Evolutionary conservation across 2,888 invertebrate species (phyloP).

Genomic region (Leucoptera coffeella): DNA sequence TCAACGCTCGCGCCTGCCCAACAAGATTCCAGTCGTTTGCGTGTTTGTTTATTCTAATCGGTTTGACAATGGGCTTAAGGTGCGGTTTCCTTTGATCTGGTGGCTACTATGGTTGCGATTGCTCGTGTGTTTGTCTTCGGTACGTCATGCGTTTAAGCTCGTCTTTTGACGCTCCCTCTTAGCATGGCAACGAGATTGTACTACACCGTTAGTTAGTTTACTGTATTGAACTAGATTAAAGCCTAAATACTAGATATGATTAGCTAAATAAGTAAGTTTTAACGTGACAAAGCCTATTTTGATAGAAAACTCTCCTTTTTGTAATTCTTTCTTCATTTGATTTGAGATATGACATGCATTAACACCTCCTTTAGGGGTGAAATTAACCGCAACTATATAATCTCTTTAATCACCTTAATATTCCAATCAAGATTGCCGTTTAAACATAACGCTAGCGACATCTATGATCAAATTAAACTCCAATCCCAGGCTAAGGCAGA

Average conservation of each 20-base stretch:
- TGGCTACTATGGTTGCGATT: constrained; percentile 30
- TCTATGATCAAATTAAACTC: constrained; percentile 1
- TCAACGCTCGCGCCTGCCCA: constrained; percentile 54
- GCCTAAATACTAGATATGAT: no score
- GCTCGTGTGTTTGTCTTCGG: constrained; percentile 38
- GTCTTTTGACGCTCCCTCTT: constrained; percentile 47
- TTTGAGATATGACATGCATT: no score
- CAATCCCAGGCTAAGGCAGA: constrained; percentile 1
- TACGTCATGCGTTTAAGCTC: constrained; percentile 49
- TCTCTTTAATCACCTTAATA: no score
- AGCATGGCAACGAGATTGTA: constrained; percentile 29
- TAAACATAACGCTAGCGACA: neutral
- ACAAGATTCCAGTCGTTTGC: constrained; percentile 54
- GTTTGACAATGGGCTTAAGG: constrained; percentile 55
- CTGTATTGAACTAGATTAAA: no score
- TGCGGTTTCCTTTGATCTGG: constrained; percentile 52
- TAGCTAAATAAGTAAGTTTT: no score
- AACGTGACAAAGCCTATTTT: no score
- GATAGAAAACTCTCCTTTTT: no score
- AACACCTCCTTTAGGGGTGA: no score
- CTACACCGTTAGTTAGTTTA: no score
- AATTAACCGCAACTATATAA: no score
- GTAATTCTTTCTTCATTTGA: no score
- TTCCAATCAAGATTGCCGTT: no score
- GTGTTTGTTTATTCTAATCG: constrained; percentile 55